Evolutionary conservation across 2,888 invertebrate genomes (phyloP).

Genomic region (Drosophila quasianomalipes): DNA sequence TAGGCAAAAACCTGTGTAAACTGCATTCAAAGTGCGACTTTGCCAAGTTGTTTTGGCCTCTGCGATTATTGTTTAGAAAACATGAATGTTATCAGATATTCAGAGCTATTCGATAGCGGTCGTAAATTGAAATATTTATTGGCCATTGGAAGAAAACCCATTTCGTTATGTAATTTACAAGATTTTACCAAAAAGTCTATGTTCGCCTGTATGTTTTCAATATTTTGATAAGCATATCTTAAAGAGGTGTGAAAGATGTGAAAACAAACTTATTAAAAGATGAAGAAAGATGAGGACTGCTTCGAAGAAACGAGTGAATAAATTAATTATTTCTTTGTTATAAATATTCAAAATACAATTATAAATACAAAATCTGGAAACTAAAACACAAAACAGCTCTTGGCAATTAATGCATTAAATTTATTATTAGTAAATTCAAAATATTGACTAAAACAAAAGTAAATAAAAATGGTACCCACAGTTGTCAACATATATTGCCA

Average conservation of each 20-base stretch:
- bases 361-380: not conserved
- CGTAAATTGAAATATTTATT: constrained; percentile 10
- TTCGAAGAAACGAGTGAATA: not conserved
- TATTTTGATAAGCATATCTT: not conserved
- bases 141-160: not conserved
- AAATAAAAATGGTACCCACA: not conserved
- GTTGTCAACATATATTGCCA: not conserved
- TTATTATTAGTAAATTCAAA: not conserved
- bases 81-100: constrained; percentile 22
- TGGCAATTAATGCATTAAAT: not conserved
- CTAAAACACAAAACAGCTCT: too few species aligned
- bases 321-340: not conserved
- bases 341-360: not conserved
- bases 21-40: constrained; percentile 14
- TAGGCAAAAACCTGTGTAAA: constrained; percentile 15
- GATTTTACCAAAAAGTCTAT: not conserved
- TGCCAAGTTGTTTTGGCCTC: constrained; percentile 19
- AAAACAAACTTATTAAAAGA: not conserved
- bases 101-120: not conserved
- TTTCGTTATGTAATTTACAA: not conserved
- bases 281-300: not conserved
- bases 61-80: constrained; percentile 18
- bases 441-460: not conserved
- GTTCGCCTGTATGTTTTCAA: not conserved
- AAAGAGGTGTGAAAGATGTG: not conserved